Conservation (phyloP, 1,140 invertebrate species). For the Diprion similis region DNA sequence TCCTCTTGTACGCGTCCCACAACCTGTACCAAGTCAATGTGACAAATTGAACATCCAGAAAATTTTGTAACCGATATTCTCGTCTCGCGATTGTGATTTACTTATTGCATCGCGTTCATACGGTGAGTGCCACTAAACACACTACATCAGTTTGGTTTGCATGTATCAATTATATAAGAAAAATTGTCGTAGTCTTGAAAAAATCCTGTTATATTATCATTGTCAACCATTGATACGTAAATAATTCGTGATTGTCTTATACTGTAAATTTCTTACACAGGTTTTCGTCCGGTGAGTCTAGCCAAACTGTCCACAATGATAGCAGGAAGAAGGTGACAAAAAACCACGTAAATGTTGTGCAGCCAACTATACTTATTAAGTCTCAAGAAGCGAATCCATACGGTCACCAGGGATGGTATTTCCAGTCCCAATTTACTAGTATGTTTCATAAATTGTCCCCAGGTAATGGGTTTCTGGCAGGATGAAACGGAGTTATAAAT, state of each 20-base stretch:
- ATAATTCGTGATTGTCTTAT: too few species aligned
- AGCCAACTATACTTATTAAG: slow-evolving; percentile 57
- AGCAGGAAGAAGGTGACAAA: slow-evolving; percentile 58
- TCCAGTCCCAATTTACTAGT: slow-evolving; percentile 51
- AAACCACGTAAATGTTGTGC: slow-evolving; percentile 57
- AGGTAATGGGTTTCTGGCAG: slow-evolving; percentile 65
- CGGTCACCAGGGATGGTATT: slow-evolving; percentile 48
- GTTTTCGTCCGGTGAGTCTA: slow-evolving; percentile 48
- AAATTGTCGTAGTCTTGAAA: background rate
- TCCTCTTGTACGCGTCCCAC: slow-evolving; percentile 63
- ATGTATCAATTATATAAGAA: too few species aligned
- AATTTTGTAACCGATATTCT: background rate
- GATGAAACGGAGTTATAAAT: slow-evolving; percentile 70
- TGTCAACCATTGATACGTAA: too few species aligned
- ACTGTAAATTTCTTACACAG: slow-evolving; percentile 44
- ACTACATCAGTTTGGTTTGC: too few species aligned
- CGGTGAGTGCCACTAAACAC: too few species aligned
- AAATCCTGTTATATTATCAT: background rate
- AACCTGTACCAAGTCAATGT: slow-evolving; percentile 52
- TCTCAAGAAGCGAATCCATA: slow-evolving; percentile 66
- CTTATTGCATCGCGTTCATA: too few species aligned
- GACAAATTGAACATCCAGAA: background rate
- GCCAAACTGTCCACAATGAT: slow-evolving; percentile 46
- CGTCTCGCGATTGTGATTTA: too few species aligned
- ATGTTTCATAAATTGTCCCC: slow-evolving; percentile 63